These are phyloP conservation scores for Deilephila porcellus DNA, from an alignment of 2,888 invertebrate genomes.

Conservation along the genomic window DNA sequence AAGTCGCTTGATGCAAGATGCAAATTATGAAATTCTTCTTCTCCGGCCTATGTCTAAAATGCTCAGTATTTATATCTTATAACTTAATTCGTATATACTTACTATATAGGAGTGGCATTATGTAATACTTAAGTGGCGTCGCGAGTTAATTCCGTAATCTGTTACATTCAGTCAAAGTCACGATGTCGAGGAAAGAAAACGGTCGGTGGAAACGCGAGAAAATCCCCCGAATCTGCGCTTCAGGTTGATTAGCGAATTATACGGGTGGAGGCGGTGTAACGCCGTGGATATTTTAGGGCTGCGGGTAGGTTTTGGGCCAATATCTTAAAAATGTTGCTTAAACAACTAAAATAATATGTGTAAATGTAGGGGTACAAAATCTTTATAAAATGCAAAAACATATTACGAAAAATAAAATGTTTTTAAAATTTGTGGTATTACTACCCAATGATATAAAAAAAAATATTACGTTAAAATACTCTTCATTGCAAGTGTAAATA, in stretches of 20 bases:
- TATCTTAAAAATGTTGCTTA: not conserved
- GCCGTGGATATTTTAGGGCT: not conserved
- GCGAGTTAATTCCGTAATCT: conserved; percentile 28
- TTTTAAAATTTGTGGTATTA: no score
- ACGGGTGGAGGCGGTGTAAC: conserved; percentile 36
- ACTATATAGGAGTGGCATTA: not conserved
- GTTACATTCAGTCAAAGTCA: conserved; percentile 27
- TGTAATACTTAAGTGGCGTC: conserved; percentile 16
- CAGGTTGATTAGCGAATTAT: conserved; percentile 58
- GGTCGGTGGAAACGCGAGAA: conserved; percentile 8
- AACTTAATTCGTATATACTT: no score
- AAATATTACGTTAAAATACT: no score
- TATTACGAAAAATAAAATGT: not conserved
- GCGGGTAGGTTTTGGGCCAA: not conserved
- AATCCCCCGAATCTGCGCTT: conserved; percentile 32
- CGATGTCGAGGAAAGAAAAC: conserved; percentile 30
- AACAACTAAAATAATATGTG: not conserved
- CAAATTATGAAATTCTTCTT: no score
- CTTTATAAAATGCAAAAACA: not conserved
- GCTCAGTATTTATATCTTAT: no score
- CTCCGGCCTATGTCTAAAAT: no score
- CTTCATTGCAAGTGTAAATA: no score
- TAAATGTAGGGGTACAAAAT: not conserved
- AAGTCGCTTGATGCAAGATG: no score
- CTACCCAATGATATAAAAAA: no score